These are phyloP conservation scores for Plectropomus leopardus DNA, from an alignment of 2,113 vertebrate species.

Conservation along the genomic window DNA sequence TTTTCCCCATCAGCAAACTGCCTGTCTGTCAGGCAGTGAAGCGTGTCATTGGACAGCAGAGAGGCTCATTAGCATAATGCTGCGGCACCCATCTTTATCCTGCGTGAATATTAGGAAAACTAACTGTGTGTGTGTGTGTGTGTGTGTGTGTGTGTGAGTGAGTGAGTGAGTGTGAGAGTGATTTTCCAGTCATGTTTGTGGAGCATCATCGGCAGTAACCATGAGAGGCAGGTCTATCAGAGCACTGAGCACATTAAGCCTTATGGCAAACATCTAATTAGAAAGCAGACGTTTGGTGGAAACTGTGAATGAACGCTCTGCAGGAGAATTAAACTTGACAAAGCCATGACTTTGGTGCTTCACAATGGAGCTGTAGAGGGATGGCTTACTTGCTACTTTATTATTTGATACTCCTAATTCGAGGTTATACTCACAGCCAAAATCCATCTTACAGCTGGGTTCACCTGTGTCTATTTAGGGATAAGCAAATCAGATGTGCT, in stretches of 20 bases:
- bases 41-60: constrained; percentile 76
- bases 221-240: constrained; percentile 13
- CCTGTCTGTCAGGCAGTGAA: constrained; percentile 64
- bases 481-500: neutral
- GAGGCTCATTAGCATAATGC: constrained; percentile 74
- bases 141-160: constrained; percentile 20
- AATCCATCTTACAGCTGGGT: neutral
- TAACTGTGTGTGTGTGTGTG: constrained; percentile 25
- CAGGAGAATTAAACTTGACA: constrained; percentile 43
- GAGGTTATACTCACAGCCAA: constrained; percentile 7
- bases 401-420: constrained; percentile 12
- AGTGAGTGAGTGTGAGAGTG: constrained; percentile 15
- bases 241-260: constrained; percentile 38
- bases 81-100: constrained; percentile 54
- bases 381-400: constrained; percentile 33
- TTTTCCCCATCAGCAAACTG: constrained; percentile 38
- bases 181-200: constrained; percentile 26
- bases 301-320: constrained; percentile 24
- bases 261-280: constrained; percentile 59
- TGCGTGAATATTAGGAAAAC: constrained; percentile 58
- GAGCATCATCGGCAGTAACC: constrained; percentile 28
- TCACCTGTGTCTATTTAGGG: constrained; percentile 5
- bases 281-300: constrained; percentile 32
- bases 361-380: neutral
- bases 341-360: constrained; percentile 9